Base-by-base conservation (phyloP, 2,888 invertebrate species). In the Drosophila antonietae region DNA sequence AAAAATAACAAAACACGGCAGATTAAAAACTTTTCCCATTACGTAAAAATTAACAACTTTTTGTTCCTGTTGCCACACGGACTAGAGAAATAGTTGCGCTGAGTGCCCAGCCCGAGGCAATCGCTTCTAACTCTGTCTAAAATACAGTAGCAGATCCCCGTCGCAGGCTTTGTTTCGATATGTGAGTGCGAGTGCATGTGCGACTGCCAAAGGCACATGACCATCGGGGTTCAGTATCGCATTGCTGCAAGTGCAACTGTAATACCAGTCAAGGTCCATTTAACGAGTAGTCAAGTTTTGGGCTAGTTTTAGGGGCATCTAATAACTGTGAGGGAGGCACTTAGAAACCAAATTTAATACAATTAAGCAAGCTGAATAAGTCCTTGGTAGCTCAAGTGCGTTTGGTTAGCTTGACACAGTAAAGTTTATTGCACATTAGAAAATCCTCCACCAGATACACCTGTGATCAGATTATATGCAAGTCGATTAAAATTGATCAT, bases 11-110 rank as follows among this genome's bases (percentile, higher is more conserved):
- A 60, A 64, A 70, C 63, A 75, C 67, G 68, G 67, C 75, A 89
- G 86, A 88, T 86, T 86, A 89, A 86, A 89, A 86, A 86, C 88
- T 89, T 86, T 86, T 86, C 89, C 88, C 89, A 86, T 86, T 86
- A 86, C 82, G 76, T 82, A 82, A 84, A 86, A 89, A 85, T 89
- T 87, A 86, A 83, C 88, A 86, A 84, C 73, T 88, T 87, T 84
- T 72, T 70, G 66, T 66, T 80, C 37, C 49, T 58, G 59, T n/a
- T 52, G 58, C 46, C 47, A 37, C 31, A 47, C 39, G 41, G 51
- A 75, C 70, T 59, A 64, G 68, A 70, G 68, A 78, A 89, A 89
- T 83, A 81, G 88, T 83, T 86, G 67, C 58, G 68, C 72, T 55
- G 68, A 78, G 68, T 76, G 63, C 60, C 55, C 51, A 63, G 66